These are phyloP conservation scores for Auanema sp. DNA, from an alignment of 2,888 invertebrate species.

Conservation along the genomic window DNA sequence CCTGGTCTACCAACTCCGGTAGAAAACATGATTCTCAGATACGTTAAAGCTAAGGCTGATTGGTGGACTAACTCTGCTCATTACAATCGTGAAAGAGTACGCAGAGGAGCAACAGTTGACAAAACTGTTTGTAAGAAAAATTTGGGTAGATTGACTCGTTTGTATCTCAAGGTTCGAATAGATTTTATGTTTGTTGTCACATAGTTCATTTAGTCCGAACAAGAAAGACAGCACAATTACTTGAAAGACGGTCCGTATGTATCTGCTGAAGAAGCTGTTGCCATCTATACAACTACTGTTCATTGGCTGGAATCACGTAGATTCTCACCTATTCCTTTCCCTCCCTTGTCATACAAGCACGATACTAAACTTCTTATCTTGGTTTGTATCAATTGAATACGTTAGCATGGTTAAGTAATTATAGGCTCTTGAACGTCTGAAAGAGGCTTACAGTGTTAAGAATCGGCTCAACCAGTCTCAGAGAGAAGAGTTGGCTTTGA, in stretches of 20 bases:
- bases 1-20: constrained; percentile 98
- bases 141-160: constrained; percentile 90
- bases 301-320: constrained; percentile 97
- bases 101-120: constrained; percentile 98
- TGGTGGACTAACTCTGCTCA: constrained; percentile 99
- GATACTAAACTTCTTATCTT: constrained; percentile 96
- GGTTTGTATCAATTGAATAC: constrained; percentile 7
- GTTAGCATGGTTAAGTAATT: background rate
- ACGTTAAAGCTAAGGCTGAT: constrained; percentile 99
- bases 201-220: constrained; percentile 74
- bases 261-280: constrained; percentile 98
- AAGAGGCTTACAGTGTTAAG: constrained; percentile 64
- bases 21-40: constrained; percentile 99
- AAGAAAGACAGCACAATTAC: constrained; percentile 98
- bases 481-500: constrained; percentile 93
- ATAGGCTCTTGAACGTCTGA: constrained; percentile 79
- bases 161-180: constrained; percentile 78
- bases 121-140: constrained; percentile 99
- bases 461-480: constrained; percentile 91
- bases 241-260: constrained; percentile 99
- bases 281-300: constrained; percentile 98
- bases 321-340: constrained; percentile 99
- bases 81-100: constrained; percentile 96
- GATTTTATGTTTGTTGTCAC: background rate
- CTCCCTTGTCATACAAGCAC: constrained; percentile 97